phyloP scores from a whole-genome alignment of 2,888 invertebrate genomes.

The Apodemia mormo region DNA sequence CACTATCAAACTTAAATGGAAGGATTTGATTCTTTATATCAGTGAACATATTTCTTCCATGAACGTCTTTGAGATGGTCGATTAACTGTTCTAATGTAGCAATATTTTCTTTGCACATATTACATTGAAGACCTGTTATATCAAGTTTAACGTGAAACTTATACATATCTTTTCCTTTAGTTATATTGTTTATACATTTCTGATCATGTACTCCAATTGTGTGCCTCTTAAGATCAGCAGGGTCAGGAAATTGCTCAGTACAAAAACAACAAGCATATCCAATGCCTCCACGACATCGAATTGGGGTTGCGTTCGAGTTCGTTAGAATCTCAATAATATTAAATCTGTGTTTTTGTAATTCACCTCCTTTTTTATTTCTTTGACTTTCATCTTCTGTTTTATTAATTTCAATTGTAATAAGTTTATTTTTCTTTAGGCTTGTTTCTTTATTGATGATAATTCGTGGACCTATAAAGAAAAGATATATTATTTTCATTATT shows the following conservation, averaged over 20 bases:
- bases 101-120: slow-evolving; percentile 45
- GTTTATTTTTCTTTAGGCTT: slow-evolving; percentile 26
- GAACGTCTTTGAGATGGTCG: slow-evolving; percentile 45
- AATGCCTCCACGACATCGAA: slow-evolving; percentile 40
- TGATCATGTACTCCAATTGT: slow-evolving; percentile 39
- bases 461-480: slow-evolving; percentile 38
- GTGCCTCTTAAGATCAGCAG: slow-evolving; percentile 47
- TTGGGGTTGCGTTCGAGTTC: slow-evolving; percentile 50
- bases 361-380: slow-evolving; percentile 21
- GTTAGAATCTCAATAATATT: slow-evolving; percentile 41
- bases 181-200: slow-evolving; percentile 34
- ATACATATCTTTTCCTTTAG: slow-evolving; percentile 37
- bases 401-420: slow-evolving; percentile 23
- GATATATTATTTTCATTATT: slow-evolving; percentile 27
- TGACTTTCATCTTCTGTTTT: slow-evolving; percentile 17
- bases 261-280: slow-evolving; percentile 50
- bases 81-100: slow-evolving; percentile 43
- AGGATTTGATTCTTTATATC: slow-evolving; percentile 55
- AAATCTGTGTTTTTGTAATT: slow-evolving; percentile 37
- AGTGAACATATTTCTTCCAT: slow-evolving; percentile 42
- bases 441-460: slow-evolving; percentile 27
- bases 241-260: slow-evolving; percentile 37
- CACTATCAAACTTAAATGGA: slow-evolving; percentile 55
- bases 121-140: slow-evolving; percentile 50
- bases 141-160: slow-evolving; percentile 49